These are phyloP conservation scores for Spea multiplicata DNA, from an alignment of 2,113 vertebrate species.

Conservation along the genomic window DNA sequence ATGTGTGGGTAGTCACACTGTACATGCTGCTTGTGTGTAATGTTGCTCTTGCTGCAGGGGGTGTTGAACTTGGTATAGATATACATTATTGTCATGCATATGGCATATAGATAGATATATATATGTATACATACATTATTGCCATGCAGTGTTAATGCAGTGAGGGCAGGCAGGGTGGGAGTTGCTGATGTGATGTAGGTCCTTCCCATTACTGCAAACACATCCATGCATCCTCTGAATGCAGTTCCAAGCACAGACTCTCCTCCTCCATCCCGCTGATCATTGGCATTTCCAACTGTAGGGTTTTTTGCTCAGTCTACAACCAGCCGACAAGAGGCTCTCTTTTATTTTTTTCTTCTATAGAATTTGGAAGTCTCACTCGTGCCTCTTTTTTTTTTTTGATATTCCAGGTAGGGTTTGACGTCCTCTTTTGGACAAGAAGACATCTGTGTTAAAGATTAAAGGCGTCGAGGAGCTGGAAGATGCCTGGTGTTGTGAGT, in stretches of 20 bases:
- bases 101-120: too few species aligned
- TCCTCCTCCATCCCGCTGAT: constrained; percentile 14
- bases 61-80: too few species aligned
- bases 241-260: constrained; percentile 20
- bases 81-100: too few species aligned
- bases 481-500: constrained; percentile 87
- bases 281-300: constrained; percentile 5
- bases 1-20: too few species aligned
- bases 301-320: neutral
- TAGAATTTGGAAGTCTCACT: neutral
- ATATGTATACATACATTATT: constrained; percentile 9
- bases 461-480: constrained; percentile 41
- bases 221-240: constrained; percentile 18
- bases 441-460: neutral
- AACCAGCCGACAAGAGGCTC: constrained; percentile 2
- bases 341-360: neutral
- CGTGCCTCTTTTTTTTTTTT: neutral
- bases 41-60: too few species aligned
- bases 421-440: constrained; percentile 11
- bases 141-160: constrained; percentile 14
- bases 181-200: constrained; percentile 27
- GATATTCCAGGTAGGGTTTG: constrained; percentile 20
- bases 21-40: too few species aligned
- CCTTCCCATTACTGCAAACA: constrained; percentile 11
- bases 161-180: constrained; percentile 17